Conservation (phyloP, 1,140 invertebrate genomes). For the Drosophila kikkawai region DNA sequence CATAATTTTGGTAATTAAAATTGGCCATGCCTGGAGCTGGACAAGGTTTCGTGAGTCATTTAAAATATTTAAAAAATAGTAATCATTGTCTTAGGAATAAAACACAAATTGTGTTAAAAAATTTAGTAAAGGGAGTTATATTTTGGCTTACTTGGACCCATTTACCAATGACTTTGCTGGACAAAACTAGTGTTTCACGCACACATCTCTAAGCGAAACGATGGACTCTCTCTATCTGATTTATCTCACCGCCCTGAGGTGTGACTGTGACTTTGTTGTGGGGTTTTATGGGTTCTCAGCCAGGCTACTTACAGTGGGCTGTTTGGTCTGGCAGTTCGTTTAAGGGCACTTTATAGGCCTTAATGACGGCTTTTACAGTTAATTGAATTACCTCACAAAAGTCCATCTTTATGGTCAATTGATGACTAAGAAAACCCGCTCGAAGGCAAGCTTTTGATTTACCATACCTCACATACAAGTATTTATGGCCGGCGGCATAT, state of each 20-base stretch:
- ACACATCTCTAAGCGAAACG: constrained; percentile 11
- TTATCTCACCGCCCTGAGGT: constrained; percentile 67
- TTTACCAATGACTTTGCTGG: background rate
- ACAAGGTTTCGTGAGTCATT: constrained; percentile 10
- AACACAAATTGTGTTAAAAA: too few relatives aligned
- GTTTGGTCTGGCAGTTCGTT: background rate
- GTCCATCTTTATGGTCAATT: constrained; percentile 32
- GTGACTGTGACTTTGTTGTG: constrained; percentile 75
- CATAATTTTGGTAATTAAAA: constrained; percentile 84
- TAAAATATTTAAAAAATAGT: background rate
- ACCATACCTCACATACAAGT: constrained; percentile 14
- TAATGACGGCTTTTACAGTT: constrained; percentile 80
- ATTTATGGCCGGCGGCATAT: constrained; percentile 20
- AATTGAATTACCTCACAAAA: constrained; percentile 71
- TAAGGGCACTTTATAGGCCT: constrained; percentile 55
- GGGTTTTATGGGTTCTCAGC: constrained; percentile 55
- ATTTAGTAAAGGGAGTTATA: too few relatives aligned
- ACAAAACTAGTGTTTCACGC: constrained; percentile 4
- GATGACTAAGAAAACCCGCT: constrained; percentile 57
- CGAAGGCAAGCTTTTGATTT: constrained; percentile 19
- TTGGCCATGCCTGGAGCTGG: constrained; percentile 60
- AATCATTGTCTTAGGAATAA: background rate
- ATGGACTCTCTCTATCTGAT: constrained; percentile 46
- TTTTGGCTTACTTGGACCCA: background rate
- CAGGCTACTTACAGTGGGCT: constrained; percentile 56